Evolutionary conservation across 2,888 invertebrate species (phyloP), one percentile per base, ranked within the genome.

Genomic region (Meta bourneti): DNA sequence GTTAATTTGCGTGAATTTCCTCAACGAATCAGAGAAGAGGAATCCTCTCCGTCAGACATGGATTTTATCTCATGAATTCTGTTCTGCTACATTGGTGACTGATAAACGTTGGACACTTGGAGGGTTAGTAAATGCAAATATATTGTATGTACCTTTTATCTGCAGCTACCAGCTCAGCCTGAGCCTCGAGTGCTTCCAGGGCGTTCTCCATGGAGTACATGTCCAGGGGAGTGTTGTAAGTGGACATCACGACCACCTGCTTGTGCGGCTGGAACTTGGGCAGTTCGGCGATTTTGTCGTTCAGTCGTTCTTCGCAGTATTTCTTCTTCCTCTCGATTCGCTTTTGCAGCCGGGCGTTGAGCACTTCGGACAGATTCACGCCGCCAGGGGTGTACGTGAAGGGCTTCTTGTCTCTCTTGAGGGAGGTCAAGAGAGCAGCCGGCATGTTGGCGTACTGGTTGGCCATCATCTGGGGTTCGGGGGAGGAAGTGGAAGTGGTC

Each of bases 381-480:
- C 98, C 98, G n/a, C 98, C 98, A 0, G 98, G 98, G 20, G 98
- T 98, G 95, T 98, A 98, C 20, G 98, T 98, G 95, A 98, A 98
- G 11, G 98, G 98, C 94, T 98, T 98, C 95, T 98, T 98, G 95
- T 98, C 98, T 95, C 98, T 98, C 97, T 98, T 97, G 79, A 93
- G 19, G 52, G 98, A 98, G 95, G 98, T 98, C 95, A 98, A 98
- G 89, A 98, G 97, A 94, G 98, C 98, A 93, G 97, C 97, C 93
- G 98, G 98, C 52, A 93, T 81, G 86, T 93, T 92, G 70, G 87
- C 93, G 82, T 93, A 93, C 85, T 93, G 93, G 34, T 78, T 70
- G 34, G 75, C 82, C 86, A 86, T n/a, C 81, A 81, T 85, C 48
- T 82, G 80, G 20, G 85, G 86, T 19, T 86, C 86, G 2, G 91